Evolutionary conservation across 2,797 vertebrate species (phyloP).

Genomic region (Graptemys geographica): DNA sequence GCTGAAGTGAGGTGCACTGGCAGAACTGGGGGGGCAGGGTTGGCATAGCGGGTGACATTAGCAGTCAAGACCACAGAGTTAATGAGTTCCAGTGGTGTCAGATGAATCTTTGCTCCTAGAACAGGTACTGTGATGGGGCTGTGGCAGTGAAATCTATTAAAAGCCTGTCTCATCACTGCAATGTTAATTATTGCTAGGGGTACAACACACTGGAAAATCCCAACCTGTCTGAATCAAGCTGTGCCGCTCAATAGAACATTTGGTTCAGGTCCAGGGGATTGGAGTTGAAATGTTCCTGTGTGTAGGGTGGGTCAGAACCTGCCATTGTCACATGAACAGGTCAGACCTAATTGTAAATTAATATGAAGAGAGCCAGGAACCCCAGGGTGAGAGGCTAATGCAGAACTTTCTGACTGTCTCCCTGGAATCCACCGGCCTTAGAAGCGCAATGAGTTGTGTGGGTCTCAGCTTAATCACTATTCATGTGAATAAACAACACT

Average conservation of each 20-base stretch:
- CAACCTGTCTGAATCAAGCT: conserved; percentile 64
- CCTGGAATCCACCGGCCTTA: rapidly evolving
- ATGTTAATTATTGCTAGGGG: conserved; percentile 79
- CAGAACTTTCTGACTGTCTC: neutral
- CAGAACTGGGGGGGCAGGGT: neutral
- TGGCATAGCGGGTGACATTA: rapidly evolving
- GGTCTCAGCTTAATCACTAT: neutral
- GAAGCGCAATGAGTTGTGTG: neutral
- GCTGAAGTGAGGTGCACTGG: neutral
- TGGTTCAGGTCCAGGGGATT: conserved; percentile 17
- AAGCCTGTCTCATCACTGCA: conserved; percentile 64
- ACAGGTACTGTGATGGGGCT: conserved; percentile 10
- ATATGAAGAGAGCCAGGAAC: neutral
- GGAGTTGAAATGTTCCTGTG: neutral
- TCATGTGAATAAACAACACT: rapidly evolving
- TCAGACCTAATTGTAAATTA: neutral
- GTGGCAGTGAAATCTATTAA: conserved; percentile 66
- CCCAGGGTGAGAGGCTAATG: neutral
- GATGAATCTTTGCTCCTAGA: conserved; percentile 47
- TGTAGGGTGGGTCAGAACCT: neutral
- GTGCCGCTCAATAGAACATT: conserved; percentile 25
- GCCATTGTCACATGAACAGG: neutral
- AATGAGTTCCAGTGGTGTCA: conserved; percentile 31
- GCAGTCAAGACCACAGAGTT: neutral
- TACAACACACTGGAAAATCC: conserved; percentile 74